phyloP scores from a whole-genome alignment of 2,797 vertebrate species.

The Peromyscus nudipes region DNA sequence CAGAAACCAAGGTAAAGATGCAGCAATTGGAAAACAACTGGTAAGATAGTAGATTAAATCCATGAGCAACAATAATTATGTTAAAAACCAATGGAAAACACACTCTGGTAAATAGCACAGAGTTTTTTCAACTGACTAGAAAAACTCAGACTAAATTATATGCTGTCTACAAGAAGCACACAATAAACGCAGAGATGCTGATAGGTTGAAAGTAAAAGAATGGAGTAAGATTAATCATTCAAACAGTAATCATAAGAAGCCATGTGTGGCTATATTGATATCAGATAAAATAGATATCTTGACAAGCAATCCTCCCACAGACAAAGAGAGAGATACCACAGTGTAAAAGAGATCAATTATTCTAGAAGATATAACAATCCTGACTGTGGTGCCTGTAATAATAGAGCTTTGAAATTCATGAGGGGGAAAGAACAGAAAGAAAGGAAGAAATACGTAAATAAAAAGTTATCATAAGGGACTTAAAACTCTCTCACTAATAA shows the following conservation, averaged over 20 bases:
- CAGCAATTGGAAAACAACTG: constrained; percentile 10
- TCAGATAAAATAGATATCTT: constrained; percentile 55
- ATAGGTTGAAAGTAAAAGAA: constrained; percentile 30
- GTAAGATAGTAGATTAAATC: constrained; percentile 2
- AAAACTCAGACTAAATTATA: constrained; percentile 14
- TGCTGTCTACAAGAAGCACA: background rate
- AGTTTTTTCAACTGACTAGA: background rate
- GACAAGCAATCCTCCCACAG: constrained; percentile 44
- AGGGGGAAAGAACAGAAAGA: constrained; percentile 38
- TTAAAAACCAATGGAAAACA: constrained; percentile 26
- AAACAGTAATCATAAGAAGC: constrained; percentile 48
- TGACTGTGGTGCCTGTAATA: constrained; percentile 33
- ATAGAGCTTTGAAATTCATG: constrained; percentile 39
- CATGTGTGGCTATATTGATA: background rate
- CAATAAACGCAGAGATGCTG: background rate
- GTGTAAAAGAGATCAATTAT: constrained; percentile 50
- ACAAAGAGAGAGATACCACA: constrained; percentile 45
- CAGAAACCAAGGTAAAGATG: background rate
- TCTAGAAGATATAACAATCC: background rate
- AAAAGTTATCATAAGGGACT: background rate
- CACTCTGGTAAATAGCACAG: constrained; percentile 1
- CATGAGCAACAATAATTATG: constrained; percentile 19
- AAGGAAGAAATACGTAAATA: constrained; percentile 43
- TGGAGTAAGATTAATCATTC: constrained; percentile 11
- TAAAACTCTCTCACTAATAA: constrained; percentile 5